phyloP scores from a whole-genome alignment of 2,888 invertebrate species.

The Teleiodes luculella region DNA sequence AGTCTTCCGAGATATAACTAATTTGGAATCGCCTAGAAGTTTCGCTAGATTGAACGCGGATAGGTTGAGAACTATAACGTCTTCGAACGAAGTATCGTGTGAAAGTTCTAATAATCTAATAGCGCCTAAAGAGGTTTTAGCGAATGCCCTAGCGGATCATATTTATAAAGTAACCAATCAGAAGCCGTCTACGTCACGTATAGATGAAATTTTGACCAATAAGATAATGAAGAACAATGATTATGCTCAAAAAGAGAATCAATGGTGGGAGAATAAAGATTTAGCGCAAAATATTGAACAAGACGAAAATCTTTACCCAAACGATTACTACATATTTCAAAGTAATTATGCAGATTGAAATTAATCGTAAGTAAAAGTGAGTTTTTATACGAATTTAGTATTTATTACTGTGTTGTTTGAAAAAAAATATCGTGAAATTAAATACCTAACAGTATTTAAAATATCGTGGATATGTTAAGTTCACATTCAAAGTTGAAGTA shows the following conservation, averaged over 20 bases:
- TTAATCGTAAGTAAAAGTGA: constrained; percentile 6
- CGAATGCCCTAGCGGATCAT: constrained; percentile 68
- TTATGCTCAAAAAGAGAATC: constrained; percentile 50
- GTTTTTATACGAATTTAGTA: not conserved
- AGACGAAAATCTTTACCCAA: constrained; percentile 47
- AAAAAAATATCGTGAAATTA: too few relatives aligned
- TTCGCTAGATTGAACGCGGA: constrained; percentile 71
- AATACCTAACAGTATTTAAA: too few relatives aligned
- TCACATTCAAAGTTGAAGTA: too few relatives aligned
- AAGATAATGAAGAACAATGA: constrained; percentile 49
- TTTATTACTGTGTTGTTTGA: not conserved
- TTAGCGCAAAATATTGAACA: constrained; percentile 50
- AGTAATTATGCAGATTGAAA: constrained; percentile 23
- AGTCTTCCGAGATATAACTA: constrained; percentile 60
- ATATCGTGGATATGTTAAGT: too few relatives aligned
- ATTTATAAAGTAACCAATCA: constrained; percentile 77
- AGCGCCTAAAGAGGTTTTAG: constrained; percentile 68
- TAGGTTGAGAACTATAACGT: constrained; percentile 56
- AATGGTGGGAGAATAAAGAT: constrained; percentile 56
- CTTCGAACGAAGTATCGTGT: constrained; percentile 51
- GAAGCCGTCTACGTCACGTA: constrained; percentile 67
- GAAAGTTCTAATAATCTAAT: constrained; percentile 49
- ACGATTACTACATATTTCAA: constrained; percentile 28
- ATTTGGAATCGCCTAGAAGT: constrained; percentile 57
- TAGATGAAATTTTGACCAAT: constrained; percentile 70